A percentile compares a stretch with the other conserved stretches of the same genome.
phyloP scores from a whole-genome alignment of 1,140 invertebrate genomes.

The Zophobas atratus region DNA sequence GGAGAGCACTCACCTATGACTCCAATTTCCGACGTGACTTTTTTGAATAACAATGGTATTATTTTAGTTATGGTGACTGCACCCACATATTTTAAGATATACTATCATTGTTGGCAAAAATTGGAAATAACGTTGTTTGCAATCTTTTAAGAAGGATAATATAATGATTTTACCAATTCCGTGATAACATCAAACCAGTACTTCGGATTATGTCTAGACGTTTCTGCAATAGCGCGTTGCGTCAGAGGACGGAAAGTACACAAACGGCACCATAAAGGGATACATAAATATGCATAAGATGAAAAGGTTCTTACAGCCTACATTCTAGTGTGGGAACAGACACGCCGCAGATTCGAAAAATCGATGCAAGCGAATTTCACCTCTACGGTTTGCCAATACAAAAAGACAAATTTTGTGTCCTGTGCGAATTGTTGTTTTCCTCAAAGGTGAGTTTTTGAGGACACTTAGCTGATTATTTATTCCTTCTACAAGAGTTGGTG shows the following conservation, averaged over 20 bases:
- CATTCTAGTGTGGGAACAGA: constrained; percentile 41
- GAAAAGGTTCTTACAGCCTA: constrained; percentile 27
- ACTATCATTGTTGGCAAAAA: too few species aligned
- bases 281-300: constrained; percentile 33
- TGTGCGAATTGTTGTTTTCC: constrained; percentile 3
- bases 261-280: constrained; percentile 43
- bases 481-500: too few species aligned
- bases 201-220: constrained; percentile 6
- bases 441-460: neutral
- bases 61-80: constrained; percentile 4
- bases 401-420: too few species aligned
- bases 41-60: constrained; percentile 27
- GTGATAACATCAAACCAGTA: too few species aligned
- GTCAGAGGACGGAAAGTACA: constrained; percentile 19
- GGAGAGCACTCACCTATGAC: constrained; percentile 39
- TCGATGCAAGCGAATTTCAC: constrained; percentile 17
- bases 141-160: too few species aligned
- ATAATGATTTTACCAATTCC: too few species aligned
- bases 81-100: neutral
- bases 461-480: too few species aligned
- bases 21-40: constrained; percentile 28
- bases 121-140: too few species aligned
- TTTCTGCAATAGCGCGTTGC: neutral
- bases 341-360: constrained; percentile 10
- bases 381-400: constrained; percentile 15